These are phyloP conservation scores for Caprella mutica DNA, from an alignment of 2,888 invertebrate genomes.

Conservation along the genomic window DNA sequence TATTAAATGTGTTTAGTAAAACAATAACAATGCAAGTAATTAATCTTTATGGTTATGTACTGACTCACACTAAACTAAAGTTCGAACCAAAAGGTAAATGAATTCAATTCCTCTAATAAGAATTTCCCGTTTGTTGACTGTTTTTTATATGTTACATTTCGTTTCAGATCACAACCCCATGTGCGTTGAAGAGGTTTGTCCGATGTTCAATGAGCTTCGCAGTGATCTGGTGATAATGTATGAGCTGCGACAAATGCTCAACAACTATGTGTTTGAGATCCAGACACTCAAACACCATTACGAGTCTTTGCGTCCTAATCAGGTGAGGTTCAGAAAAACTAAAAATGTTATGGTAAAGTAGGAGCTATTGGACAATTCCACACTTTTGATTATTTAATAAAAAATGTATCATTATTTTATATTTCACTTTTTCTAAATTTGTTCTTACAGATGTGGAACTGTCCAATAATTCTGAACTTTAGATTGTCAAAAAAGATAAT, in stretches of 20 bases:
- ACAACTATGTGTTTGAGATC: slow-evolving; percentile 87
- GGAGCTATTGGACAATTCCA: too few species aligned
- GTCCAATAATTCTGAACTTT: too few species aligned
- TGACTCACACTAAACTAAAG: too few species aligned
- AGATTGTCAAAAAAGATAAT: too few species aligned
- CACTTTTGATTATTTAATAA: too few species aligned
- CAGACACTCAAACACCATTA: slow-evolving; percentile 87
- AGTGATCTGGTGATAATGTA: slow-evolving; percentile 87
- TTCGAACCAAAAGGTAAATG: too few species aligned
- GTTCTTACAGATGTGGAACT: background rate
- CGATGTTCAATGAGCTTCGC: slow-evolving; percentile 86
- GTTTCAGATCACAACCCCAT: slow-evolving; percentile 78
- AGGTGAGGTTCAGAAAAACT: too few species aligned
- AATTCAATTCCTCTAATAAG: too few species aligned
- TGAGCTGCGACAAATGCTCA: slow-evolving; percentile 78
- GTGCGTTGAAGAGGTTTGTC: slow-evolving; percentile 86
- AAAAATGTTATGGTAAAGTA: too few species aligned
- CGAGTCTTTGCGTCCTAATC: slow-evolving; percentile 79
- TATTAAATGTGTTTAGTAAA: too few species aligned
- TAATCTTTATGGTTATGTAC: too few species aligned
- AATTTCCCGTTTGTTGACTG: background rate
- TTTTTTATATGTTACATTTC: slow-evolving; percentile 10
- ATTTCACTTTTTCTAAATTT: background rate
- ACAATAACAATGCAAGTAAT: too few species aligned
- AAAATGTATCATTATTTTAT: background rate